Conservation (phyloP, 1,140 invertebrate species). For the Listronotus oregonensis region DNA sequence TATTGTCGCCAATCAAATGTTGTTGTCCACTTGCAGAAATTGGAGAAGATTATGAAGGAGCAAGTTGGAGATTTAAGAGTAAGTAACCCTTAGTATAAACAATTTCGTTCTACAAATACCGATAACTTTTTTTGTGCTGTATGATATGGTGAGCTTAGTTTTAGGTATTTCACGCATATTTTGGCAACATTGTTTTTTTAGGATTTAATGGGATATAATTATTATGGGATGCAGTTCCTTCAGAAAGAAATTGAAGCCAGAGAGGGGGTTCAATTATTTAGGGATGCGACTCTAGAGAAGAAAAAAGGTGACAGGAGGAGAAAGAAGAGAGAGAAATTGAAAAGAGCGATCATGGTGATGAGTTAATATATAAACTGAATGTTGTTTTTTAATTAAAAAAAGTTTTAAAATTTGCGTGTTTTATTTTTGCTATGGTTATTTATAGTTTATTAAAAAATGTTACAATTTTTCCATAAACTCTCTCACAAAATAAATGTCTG, state of each 20-base stretch:
- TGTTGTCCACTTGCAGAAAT: conserved; percentile 73
- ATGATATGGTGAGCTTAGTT: no score
- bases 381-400: not conserved
- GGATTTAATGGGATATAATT: conserved; percentile 87
- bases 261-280: conserved; percentile 82
- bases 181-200: conserved; percentile 55
- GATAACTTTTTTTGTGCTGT: no score
- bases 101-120: not conserved
- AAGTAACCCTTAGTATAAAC: conserved; percentile 44
- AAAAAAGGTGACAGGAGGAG: conserved; percentile 71
- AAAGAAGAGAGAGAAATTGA: conserved; percentile 71
- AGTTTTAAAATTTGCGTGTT: no score
- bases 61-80: conserved; percentile 69
- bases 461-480: no score
- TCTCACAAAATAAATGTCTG: no score
- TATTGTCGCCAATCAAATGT: conserved; percentile 69
- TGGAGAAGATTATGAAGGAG: conserved; percentile 65
- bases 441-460: no score
- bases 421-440: no score
- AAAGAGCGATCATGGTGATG: conserved; percentile 65
- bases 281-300: conserved; percentile 72
- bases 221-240: conserved; percentile 79
- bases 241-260: conserved; percentile 78
- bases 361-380: conserved; percentile 21
- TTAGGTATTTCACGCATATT: no score